A percentile compares a stretch with the other conserved stretches of the same genome.
Conservation (phyloP, 2,113 vertebrate species). For the Sander vitreus region DNA sequence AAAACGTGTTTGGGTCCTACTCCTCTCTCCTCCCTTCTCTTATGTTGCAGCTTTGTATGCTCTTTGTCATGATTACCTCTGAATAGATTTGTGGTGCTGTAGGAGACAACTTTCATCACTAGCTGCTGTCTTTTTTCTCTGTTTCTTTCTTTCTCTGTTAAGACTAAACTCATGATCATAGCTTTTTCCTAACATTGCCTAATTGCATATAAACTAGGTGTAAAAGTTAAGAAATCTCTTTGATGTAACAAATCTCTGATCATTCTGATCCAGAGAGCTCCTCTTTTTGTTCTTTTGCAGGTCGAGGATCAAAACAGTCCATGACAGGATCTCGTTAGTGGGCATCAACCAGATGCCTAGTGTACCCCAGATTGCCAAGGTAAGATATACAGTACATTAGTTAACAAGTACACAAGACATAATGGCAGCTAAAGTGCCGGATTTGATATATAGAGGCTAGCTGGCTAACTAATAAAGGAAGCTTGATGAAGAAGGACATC, state of each 20-base stretch:
- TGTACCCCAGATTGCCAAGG: conserved; percentile 97
- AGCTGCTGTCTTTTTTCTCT: neutral
- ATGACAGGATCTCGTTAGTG: conserved; percentile 95
- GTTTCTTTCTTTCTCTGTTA: neutral
- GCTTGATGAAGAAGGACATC: neutral
- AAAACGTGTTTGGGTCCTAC: neutral
- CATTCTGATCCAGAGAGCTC: neutral
- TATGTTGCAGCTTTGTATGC: neutral
- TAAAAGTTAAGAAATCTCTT: neutral
- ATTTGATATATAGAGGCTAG: neutral
- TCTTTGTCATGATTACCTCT: conserved; percentile 16
- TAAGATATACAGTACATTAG: conserved; percentile 48
- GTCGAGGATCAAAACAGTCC: conserved; percentile 92
- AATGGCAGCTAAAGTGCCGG: neutral
- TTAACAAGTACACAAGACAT: neutral
- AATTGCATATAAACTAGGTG: neutral
- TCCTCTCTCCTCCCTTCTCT: conserved; percentile 1
- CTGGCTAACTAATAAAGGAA: neutral
- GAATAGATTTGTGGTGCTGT: conserved; percentile 13
- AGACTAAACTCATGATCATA: neutral
- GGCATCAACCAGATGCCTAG: conserved; percentile 95
- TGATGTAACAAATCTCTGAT: neutral
- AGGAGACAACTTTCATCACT: neutral
- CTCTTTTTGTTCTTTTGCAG: conserved; percentile 74
- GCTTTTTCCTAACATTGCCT: neutral